Percentiles rank a stretch among this genome's conserved stretches.
These are phyloP conservation scores for Lysiphlebus fabarum DNA, from an alignment of 1,140 invertebrate genomes.

Conservation along the genomic window DNA sequence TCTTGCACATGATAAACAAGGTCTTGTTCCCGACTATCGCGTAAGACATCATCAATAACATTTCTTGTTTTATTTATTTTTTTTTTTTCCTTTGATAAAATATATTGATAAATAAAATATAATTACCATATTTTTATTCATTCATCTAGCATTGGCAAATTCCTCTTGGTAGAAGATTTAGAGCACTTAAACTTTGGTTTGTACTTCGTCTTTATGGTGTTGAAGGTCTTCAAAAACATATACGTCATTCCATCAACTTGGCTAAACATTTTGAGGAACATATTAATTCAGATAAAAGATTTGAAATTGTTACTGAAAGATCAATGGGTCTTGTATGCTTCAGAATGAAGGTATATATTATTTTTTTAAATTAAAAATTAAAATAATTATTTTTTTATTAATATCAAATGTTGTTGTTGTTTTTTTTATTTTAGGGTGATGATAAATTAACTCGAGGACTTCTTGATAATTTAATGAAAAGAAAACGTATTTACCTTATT, in stretches of 20 bases:
- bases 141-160: conserved; percentile 86
- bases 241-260: conserved; percentile 72
- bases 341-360: conserved; percentile 64
- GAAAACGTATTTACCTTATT: conserved; percentile 81
- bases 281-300: conserved; percentile 68
- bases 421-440: conserved; percentile 60
- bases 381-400: background rate
- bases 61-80: background rate
- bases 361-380: background rate
- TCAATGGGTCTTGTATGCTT: conserved; percentile 86
- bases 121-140: conserved; percentile 13
- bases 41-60: conserved; percentile 46
- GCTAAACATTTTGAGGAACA: conserved; percentile 75
- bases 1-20: conserved; percentile 66
- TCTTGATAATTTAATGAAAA: conserved; percentile 70
- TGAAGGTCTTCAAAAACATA: conserved; percentile 73
- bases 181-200: conserved; percentile 93
- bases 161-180: conserved; percentile 82
- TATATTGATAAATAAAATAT: background rate
- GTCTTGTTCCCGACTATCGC: conserved; percentile 78
- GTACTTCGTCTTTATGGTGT: conserved; percentile 81
- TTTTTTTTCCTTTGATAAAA: conserved; percentile 8
- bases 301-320: conserved; percentile 72
- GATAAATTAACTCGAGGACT: conserved; percentile 73
- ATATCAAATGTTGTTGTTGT: conserved; percentile 7